Base-by-base conservation (phyloP, 2,797 vertebrate species). In the Chelonia mydas region DNA sequence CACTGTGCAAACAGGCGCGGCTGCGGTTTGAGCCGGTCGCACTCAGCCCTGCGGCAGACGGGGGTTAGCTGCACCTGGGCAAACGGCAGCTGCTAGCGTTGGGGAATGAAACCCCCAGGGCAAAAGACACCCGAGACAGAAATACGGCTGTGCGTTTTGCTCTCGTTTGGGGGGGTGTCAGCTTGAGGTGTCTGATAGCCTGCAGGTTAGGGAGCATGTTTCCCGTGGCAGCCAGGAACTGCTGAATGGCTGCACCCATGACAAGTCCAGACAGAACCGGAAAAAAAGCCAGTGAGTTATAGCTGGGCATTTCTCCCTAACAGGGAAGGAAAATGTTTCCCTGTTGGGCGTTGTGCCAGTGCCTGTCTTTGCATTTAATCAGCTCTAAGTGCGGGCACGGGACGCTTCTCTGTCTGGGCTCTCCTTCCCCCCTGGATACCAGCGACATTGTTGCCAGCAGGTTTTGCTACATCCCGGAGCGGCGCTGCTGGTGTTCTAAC, bases 21-120 rank as follows among this genome's bases (percentile, higher is more conserved):
- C 25, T 27, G 74, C 74, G 49, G 3, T n/a, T 31, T 49, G 74
- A 77, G 10, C 74, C 3, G 1, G 45, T 28, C 13, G 23, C 27
- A 1, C 23, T 27, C 25, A 47, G 41, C 13, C 25, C 12, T 28
- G 72, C 13, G 49, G 45, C 23, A 47, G 74, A 45, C 27, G 10
- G 3, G 2, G 8, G 2, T 19, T n/a, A 2, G 33, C 33, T 37
- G 16, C 33, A 17, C n/a, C 41, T 41, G 23, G 15, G 41, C 72
- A 47, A 27, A 31, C 3, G 45, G 25, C 4, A 1, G 19, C 21
- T 2, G 37, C 11, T 6, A 6, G 37, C 72, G 1, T 21, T 45
- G 21, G 41, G 41, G 61, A n/a, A 8, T 37, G 37, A 21, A 68
- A 5, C 9, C 65, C 37, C 65, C 65, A 6, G 21, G 41, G 23